phyloP scores from a whole-genome alignment of 2,797 vertebrate genomes.

The Anguilla marmorata region DNA sequence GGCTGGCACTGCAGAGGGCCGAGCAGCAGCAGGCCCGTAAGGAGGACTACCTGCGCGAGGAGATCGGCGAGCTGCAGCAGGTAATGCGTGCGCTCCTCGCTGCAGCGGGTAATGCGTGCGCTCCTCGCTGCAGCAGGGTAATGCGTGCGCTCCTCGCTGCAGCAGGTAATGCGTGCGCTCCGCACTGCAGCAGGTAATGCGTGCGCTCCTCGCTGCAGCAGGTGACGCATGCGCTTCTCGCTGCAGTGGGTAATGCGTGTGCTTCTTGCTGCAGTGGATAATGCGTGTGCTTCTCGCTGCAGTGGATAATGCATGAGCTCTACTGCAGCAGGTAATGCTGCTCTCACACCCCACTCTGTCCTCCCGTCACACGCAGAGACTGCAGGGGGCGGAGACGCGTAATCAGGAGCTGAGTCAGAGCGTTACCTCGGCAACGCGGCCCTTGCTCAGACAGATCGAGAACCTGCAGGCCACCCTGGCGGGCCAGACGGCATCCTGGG shows the following conservation, averaged over 20 bases:
- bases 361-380: conserved; percentile 72
- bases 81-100: conserved; percentile 60
- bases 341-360: background rate
- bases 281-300: conserved; percentile 58
- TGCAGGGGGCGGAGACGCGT: conserved; percentile 90
- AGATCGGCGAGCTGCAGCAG: conserved; percentile 92
- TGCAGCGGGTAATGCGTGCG: conserved; percentile 81
- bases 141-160: conserved; percentile 57
- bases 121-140: background rate
- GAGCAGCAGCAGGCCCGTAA: conserved; percentile 93
- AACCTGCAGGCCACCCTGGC: conserved; percentile 90
- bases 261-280: conserved; percentile 82
- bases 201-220: too few species aligned
- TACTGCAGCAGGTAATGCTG: conserved; percentile 82
- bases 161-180: conserved; percentile 75
- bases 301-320: conserved; percentile 75
- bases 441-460: conserved; percentile 93
- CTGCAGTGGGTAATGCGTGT: conserved; percentile 82
- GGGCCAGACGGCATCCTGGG: conserved; percentile 90
- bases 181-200: conserved; percentile 82
- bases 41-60: conserved; percentile 96
- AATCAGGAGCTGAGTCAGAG: conserved; percentile 96
- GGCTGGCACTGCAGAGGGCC: conserved; percentile 86
- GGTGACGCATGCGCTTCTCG: background rate
- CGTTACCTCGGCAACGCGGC: conserved; percentile 90